These are phyloP conservation scores for Neomorphus geoffroyi DNA, from an alignment of 2,797 vertebrate genomes.

Conservation along the genomic window DNA sequence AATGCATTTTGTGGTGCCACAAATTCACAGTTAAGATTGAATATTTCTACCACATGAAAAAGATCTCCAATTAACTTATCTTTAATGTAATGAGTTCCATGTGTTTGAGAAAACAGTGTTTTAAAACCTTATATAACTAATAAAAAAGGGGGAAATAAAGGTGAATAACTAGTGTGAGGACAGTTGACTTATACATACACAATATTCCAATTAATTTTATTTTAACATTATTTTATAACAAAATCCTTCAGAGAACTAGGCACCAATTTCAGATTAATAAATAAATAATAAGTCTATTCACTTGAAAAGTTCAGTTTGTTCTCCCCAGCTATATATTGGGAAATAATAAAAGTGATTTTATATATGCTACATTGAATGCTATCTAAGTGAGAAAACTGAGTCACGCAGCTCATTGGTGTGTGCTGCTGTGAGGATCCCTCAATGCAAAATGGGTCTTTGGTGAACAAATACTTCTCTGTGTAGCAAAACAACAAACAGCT, in stretches of 20 bases:
- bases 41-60: background rate
- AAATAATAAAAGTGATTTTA: background rate
- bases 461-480: background rate
- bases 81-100: background rate
- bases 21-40: background rate
- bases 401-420: background rate
- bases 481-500: background rate
- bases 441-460: background rate
- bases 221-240: background rate
- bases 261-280: background rate
- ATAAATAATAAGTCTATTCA: background rate
- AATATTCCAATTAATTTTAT: background rate
- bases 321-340: background rate
- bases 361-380: background rate
- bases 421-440: background rate
- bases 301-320: background rate
- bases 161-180: background rate
- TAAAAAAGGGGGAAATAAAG: background rate
- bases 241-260: background rate
- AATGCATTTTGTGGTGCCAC: background rate
- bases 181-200: fast-evolving
- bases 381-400: background rate
- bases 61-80: background rate
- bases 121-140: background rate
- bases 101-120: background rate